Percentiles rank a stretch among this genome's conserved stretches.
Conservation (phyloP, 2,888 invertebrate genomes). For the Leucophora obtusa region DNA sequence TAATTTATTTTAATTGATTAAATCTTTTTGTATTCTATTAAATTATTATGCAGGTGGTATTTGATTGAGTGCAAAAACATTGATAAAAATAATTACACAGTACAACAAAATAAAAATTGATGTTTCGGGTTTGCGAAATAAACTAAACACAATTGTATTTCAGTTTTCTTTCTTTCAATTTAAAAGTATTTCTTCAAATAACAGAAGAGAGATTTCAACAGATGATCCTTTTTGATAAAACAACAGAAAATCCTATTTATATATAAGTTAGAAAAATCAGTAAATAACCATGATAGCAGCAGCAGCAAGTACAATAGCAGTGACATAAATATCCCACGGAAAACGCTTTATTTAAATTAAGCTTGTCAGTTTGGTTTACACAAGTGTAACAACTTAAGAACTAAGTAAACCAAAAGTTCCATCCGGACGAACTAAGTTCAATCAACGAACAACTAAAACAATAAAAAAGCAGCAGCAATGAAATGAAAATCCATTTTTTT, state of each 20-base stretch:
- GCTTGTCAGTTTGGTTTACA: not conserved
- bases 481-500: slow-evolving; percentile 30
- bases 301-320: not conserved
- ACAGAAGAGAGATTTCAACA: slow-evolving; percentile 7
- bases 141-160: not conserved
- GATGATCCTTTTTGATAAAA: slow-evolving; percentile 21
- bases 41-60: not conserved
- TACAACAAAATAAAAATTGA: no score
- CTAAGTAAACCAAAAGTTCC: not conserved
- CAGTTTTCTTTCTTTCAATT: not conserved
- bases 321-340: slow-evolving; percentile 20
- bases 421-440: not conserved
- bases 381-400: not conserved
- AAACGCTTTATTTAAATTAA: slow-evolving; percentile 25
- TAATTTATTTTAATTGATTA: slow-evolving; percentile 19
- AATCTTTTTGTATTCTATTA: not conserved
- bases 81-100: not conserved
- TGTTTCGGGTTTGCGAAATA: no score
- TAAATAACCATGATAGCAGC: slow-evolving; percentile 15
- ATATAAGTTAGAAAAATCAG: slow-evolving; percentile 28
- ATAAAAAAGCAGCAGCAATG: not conserved
- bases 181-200: not conserved
- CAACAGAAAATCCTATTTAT: slow-evolving; percentile 32
- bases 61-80: not conserved
- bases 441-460: not conserved